Evolutionary conservation across 2,797 vertebrate species (phyloP), one percentile per base, ranked within the genome.

Genomic region (Epinephelus coioides): DNA sequence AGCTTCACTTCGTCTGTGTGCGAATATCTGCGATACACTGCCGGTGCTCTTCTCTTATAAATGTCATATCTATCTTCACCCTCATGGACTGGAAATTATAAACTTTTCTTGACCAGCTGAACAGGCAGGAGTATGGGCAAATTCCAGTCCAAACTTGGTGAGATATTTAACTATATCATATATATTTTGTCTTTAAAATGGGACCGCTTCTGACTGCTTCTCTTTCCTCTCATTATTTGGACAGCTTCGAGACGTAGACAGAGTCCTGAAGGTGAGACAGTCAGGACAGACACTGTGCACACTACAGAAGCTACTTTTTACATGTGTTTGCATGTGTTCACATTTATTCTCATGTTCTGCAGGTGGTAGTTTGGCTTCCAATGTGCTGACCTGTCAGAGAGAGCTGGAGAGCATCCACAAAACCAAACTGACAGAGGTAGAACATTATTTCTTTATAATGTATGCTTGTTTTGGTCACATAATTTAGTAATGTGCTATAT

Each of bases 131-230:
- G 4, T 15, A 93, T 93, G 92, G 92, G 92, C 13, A 93, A 91
- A 86, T 76, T 91, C 25, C 88, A 91, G 61, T 93, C 92, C 19
- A 93, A 91, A 89, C 78, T 87, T 43, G 91, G 92, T 93, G 76
- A 88, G 79, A 62, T 4, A 12, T 47, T 40, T 38, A 13, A 44
- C 43, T 13, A 51, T 17, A 34, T 53, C 4, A 3, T 38, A 34
- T 44, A 44, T 47, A 6, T 47, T 47, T 47, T 47, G 6, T 18
- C 15, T 47, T 17, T 17, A 18, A 47, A 14, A 17, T 17, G 0
- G 15, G 46, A 3, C 34, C 9, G 17, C 18, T 14, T 56, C 17
- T 23, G 11, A 54, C 40, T 40, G 23, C 23, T 23, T 5, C 14
- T 47, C 21, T 19, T 18, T 8, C 30, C 23, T 60, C 14, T 82